Base-by-base conservation (phyloP, 2,888 invertebrate genomes). In the Hoplodrina ambigua region DNA sequence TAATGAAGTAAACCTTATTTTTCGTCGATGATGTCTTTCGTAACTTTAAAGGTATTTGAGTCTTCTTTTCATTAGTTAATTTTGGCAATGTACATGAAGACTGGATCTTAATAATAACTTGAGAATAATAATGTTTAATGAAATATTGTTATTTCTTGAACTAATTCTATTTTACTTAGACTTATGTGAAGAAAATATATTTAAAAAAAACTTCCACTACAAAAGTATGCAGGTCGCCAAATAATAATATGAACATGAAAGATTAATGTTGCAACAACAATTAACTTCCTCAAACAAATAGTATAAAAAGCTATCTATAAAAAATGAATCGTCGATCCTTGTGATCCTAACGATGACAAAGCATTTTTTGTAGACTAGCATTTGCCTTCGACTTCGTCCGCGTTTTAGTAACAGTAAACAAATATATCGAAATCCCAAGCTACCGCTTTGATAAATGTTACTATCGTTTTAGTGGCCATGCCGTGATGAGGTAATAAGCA, bases 1-100 rank as follows among this genome's bases (percentile, higher is more conserved):
- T 72, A 64, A 64, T 69, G 67, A 67, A 68, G 37, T 25, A 25
- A 44, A 58, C 25, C 41, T 64, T 54, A 20, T 58, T 76, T 62
- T 59, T 58, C 50, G n/a, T 61, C 65, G 74, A 73, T 73, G 52
- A 54, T 46, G 54, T 60, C 63, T 75, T 75, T 41, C 44, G 49
- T 54, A 46, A 11, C 46, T 55, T 41, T 50, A 25, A 13, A 41
- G n/a, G 17, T 46, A 56, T 74, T 63, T 46, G 13, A 49, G 25
- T 30, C 10, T 46, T n/a, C 30, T 20, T 52, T 63, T 56, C 13
- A 77, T 75, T 70, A 46, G 11, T 30, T 70, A 41, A 50, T 59
- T 52, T 41, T 0, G 0, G 37, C 50, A 49, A 46, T 25, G 0
- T 30, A 54, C 44, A 46, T 41, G 19, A 13, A 52, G n/a, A 3